Percentiles rank a stretch among this genome's conserved stretches.
These are phyloP conservation scores for Neofelis nebulosa DNA, from an alignment of 2,113 vertebrate species.

Conservation along the genomic window DNA sequence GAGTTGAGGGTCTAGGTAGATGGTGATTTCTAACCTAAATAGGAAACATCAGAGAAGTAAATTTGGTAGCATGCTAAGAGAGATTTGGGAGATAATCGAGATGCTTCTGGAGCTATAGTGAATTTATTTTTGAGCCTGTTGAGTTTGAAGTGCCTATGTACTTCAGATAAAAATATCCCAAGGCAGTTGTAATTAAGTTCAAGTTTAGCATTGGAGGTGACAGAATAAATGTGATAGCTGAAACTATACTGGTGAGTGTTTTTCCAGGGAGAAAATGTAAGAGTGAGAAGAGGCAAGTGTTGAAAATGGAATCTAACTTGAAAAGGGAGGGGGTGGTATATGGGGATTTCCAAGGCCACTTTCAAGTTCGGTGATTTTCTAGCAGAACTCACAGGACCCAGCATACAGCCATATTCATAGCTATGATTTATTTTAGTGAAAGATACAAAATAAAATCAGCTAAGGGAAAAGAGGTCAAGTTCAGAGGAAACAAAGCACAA, in stretches of 20 bases:
- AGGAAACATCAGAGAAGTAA: background rate
- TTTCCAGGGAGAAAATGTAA: background rate
- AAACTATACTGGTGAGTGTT: background rate
- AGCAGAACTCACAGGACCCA: background rate
- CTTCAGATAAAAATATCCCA: background rate
- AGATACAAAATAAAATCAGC: background rate
- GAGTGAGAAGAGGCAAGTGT: background rate
- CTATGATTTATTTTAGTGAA: constrained; percentile 27
- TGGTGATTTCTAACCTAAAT: constrained; percentile 10
- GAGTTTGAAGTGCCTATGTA: background rate
- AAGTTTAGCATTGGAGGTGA: background rate
- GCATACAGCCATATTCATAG: background rate
- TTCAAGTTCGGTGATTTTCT: background rate
- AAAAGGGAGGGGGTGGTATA: background rate
- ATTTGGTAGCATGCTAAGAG: background rate
- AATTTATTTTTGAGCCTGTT: background rate
- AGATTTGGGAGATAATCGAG: background rate
- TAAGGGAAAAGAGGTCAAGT: background rate
- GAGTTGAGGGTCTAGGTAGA: background rate
- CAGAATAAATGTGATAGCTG: background rate
- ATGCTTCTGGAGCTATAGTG: background rate
- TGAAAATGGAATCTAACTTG: background rate
- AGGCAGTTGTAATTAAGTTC: background rate
- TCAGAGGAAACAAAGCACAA: background rate
- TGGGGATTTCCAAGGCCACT: background rate